Conservation (phyloP, 2,797 vertebrate species). For the Girardinus metallicus region DNA sequence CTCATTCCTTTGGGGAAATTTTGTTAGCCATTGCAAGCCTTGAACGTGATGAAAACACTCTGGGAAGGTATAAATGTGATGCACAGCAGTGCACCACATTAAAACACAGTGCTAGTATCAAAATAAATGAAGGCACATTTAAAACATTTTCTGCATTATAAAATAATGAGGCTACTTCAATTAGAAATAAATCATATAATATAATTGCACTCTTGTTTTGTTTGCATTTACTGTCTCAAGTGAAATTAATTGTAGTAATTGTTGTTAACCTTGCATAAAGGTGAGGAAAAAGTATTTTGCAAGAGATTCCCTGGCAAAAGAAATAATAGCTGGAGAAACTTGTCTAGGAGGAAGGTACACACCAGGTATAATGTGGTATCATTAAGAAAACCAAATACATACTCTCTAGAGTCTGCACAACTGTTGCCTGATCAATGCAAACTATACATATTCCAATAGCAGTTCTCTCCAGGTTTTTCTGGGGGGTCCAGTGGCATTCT, state of each 20-base stretch:
- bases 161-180: not conserved
- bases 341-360: not conserved
- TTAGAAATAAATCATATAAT: not conserved
- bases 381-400: not conserved
- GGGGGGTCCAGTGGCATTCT: not conserved
- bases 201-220: not conserved
- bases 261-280: not conserved
- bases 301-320: not conserved
- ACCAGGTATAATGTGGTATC: not conserved
- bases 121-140: not conserved
- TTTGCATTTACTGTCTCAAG: not conserved
- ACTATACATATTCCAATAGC: not conserved
- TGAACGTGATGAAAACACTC: conserved; percentile 10
- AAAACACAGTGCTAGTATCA: not conserved
- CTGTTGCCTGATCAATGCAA: not conserved
- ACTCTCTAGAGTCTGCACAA: not conserved
- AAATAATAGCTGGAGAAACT: not conserved
- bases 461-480: not conserved
- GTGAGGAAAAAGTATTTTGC: not conserved
- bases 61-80: not conserved
- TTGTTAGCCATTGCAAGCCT: not conserved
- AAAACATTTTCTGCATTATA: not conserved
- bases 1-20: conserved; percentile 19
- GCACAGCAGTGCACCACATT: not conserved
- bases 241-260: not conserved